These are phyloP conservation scores for Oscheius sp. DNA, from an alignment of 2,888 invertebrate genomes.

Conservation along the genomic window DNA sequence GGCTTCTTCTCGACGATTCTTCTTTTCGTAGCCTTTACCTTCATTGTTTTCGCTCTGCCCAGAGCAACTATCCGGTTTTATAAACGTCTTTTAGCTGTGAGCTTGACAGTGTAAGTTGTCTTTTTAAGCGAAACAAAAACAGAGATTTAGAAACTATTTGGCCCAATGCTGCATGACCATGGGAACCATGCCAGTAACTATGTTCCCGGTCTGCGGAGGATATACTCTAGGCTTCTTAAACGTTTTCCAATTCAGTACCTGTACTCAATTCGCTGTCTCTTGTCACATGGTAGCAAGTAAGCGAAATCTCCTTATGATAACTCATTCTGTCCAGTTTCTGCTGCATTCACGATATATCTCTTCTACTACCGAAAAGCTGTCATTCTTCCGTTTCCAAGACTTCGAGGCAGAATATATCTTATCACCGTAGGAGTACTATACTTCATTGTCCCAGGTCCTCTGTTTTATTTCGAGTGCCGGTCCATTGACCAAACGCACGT, in stretches of 20 bases:
- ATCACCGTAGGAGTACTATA: background rate
- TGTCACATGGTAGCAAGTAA: constrained; percentile 7
- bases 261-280: constrained; percentile 22
- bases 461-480: constrained; percentile 14
- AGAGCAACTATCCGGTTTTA: background rate
- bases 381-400: background rate
- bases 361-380: constrained; percentile 12
- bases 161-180: constrained; percentile 11
- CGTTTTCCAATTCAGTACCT: constrained; percentile 4
- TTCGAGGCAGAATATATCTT: background rate
- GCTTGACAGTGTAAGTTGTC: background rate
- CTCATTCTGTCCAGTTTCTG: constrained; percentile 2
- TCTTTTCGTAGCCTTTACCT: constrained; percentile 6
- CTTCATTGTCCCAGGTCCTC: constrained; percentile 16
- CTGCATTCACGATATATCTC: constrained; percentile 4
- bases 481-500: background rate
- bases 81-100: constrained; percentile 5
- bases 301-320: background rate
- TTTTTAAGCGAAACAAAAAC: background rate
- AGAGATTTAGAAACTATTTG: constrained; percentile 19
- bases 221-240: constrained; percentile 22
- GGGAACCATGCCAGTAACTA: constrained; percentile 29
- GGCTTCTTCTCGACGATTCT: constrained; percentile 1
- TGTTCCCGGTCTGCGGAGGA: constrained; percentile 27
- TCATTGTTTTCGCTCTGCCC: constrained; percentile 2